Base-by-base conservation (phyloP, 1,140 invertebrate genomes). In the Stegodyphus dumicola region DNA sequence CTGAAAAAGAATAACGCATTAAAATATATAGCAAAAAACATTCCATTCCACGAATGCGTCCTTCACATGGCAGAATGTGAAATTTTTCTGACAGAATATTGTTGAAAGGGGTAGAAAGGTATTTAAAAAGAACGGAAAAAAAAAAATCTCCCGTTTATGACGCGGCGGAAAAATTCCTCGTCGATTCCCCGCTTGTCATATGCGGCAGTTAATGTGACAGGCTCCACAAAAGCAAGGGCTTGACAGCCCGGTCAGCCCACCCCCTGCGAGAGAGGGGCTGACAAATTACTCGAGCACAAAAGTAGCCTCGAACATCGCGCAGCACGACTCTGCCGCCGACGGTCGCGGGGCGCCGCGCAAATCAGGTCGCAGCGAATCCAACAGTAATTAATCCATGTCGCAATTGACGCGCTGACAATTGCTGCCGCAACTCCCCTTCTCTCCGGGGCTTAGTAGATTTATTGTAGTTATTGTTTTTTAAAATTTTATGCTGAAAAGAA, bases 211-310 rank as follows among this genome's bases (percentile, higher is more conserved):
- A 81, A 81, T 81, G 71, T 83, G 80, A 83, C 80, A 83, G 71
- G 15, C 56, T 71, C 53, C 80, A 83, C 80, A 83, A 83, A 83
- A 83, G 80, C 80, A 75, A 71, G 80, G 80, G 78, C 78, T 70
- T 73, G 67, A 73, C 67, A 70, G 78, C 53, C 80, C 80, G 80
- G 70, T 73, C 56, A 64, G 80, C 69, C 80, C 80, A 64, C 80
- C 78, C 70, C 64, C 69, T 48, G 78, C 18, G 78, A 81, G 51
- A 51, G 49, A 73, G 78, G 78, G 78, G 69, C 69, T 81, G 78
- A 81, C 78, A 81, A 81, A 81, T 81, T 81, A 73, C 78, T 73
- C 49, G 69, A 73, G 78, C 78, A 81, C 78, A 81, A 81, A 81
- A 81, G 78, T 81, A 81, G 78, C 78, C 78, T 54, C 33, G 33